Evolutionary conservation across 1,140 invertebrate species (phyloP).

Genomic region (Reticulitermes speratus): DNA sequence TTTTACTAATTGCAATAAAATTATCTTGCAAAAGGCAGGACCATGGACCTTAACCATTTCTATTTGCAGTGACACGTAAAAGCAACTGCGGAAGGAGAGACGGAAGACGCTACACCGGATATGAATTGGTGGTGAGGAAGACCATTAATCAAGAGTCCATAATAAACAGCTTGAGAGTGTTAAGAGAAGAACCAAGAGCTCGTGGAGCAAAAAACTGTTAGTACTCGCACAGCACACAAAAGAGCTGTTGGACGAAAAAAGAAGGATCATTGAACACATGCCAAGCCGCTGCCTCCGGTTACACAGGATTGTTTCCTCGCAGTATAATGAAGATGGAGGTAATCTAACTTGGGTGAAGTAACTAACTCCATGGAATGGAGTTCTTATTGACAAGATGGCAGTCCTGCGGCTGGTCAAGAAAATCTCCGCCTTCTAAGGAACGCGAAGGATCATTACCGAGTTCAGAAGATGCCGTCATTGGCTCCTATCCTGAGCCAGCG

Average conservation of each 20-base stretch:
- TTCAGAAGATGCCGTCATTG: too few species aligned
- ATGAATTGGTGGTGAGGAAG: background rate
- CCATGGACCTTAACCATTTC: background rate
- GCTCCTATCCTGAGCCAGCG: too few species aligned
- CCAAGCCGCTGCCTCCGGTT: background rate
- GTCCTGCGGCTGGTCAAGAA: too few species aligned
- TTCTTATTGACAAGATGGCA: too few species aligned
- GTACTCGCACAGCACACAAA: background rate
- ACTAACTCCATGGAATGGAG: too few species aligned
- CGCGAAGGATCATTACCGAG: too few species aligned
- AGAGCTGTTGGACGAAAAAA: background rate
- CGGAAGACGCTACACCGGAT: background rate
- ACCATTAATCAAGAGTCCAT: conserved; percentile 6
- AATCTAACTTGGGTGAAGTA: too few species aligned
- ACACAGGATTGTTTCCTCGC: too few species aligned
- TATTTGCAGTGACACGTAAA: background rate
- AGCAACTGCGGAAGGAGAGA: background rate
- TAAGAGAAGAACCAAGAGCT: background rate
- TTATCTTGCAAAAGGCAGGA: too few species aligned
- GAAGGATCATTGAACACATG: background rate
- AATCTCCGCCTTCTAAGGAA: too few species aligned
- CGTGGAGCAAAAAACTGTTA: background rate
- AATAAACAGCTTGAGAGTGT: background rate
- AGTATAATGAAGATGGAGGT: too few species aligned
- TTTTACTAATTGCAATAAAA: too few species aligned